Base-by-base conservation (phyloP, 92 coral and sea anemone species). In the Porites evermanni region DNA sequence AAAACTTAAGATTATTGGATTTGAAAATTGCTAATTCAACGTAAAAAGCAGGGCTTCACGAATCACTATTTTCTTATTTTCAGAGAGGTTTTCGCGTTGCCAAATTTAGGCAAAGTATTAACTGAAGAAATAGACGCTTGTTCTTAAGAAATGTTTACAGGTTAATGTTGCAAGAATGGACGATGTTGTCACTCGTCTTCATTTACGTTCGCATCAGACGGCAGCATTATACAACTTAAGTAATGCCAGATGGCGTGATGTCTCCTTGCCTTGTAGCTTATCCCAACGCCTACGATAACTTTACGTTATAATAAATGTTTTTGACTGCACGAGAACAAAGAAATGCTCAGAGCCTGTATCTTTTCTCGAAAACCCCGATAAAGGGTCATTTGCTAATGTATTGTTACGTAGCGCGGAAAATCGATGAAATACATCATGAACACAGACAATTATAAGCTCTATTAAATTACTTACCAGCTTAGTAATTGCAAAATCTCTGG, bases 391-490 rank as follows among this genome's bases (percentile, higher is more conserved):
- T 20, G 61, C 23, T 26, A 52, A 19, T 13, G 78, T 8, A 54
- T 81, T 81, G 86, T 81, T 18, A 47, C 44, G 8, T 38, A 38
- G 47, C 72, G 72, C 51, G 80, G 47, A 83, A 83, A 64, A 72
- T 74, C 76, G 80, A 53, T 26, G 23, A 61, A 73, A 72, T 59
- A 73, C 87, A 83, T 44, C 80, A 83, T 83, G 87, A 74, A 18
- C 87, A 83, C 87, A 83, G 53, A 83, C 87, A 83, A 83, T 83
- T 74, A 72, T 17, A 53, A 74, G 61, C 87, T 83, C 73, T 73
- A 83, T 64, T 83, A 74, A 71, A 83, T 83, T 65, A 83, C 53
- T 18, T 3, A 74, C 73, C 64, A 74, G 71, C 21, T 59, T 8
- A 47, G 72, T 83, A 83, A 83, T 83, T 83, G 79, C 64, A 12